A percentile compares a stretch with the other conserved stretches of the same genome.
These are phyloP conservation scores for Hydrotaea diabolus DNA, from an alignment of 2,888 invertebrate genomes.

Conservation along the genomic window DNA sequence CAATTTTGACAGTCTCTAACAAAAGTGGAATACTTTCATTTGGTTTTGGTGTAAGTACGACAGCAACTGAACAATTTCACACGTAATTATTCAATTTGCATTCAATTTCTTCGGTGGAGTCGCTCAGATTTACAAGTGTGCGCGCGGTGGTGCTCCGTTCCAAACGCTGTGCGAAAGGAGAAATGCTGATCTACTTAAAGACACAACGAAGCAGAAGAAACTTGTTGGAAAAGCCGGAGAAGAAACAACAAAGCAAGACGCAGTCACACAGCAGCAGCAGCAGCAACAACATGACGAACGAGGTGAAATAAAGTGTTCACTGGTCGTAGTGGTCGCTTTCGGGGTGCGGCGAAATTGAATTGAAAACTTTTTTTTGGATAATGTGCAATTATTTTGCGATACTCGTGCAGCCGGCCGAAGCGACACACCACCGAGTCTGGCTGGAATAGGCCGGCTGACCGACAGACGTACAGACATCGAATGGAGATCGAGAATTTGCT, in stretches of 20 bases:
- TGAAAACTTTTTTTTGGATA: neutral
- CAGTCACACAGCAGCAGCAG: neutral
- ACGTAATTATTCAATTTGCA: constrained; percentile 67
- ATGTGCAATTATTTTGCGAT: constrained; percentile 2
- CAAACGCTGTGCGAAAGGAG: neutral
- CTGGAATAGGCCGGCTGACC: too few species aligned
- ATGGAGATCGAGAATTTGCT: neutral
- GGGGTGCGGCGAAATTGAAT: neutral
- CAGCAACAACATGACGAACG: neutral
- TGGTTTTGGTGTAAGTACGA: neutral
- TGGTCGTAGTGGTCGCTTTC: neutral
- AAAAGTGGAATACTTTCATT: constrained; percentile 63
- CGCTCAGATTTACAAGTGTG: neutral
- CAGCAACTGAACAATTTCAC: constrained; percentile 56
- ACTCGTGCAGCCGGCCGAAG: too few species aligned
- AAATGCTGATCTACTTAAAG: constrained; percentile 44
- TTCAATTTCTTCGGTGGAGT: constrained; percentile 55
- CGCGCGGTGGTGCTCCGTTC: neutral
- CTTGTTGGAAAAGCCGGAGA: constrained; percentile 11
- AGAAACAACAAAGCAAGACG: neutral
- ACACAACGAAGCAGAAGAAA: neutral
- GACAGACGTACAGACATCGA: neutral
- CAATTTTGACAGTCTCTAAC: constrained; percentile 58
- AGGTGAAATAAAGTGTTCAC: too few species aligned
- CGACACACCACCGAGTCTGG: neutral